Evolutionary conservation across 2,888 invertebrate genomes (phyloP), one percentile per base, ranked within the genome.

Genomic region (Pharmacophagus antenor): DNA sequence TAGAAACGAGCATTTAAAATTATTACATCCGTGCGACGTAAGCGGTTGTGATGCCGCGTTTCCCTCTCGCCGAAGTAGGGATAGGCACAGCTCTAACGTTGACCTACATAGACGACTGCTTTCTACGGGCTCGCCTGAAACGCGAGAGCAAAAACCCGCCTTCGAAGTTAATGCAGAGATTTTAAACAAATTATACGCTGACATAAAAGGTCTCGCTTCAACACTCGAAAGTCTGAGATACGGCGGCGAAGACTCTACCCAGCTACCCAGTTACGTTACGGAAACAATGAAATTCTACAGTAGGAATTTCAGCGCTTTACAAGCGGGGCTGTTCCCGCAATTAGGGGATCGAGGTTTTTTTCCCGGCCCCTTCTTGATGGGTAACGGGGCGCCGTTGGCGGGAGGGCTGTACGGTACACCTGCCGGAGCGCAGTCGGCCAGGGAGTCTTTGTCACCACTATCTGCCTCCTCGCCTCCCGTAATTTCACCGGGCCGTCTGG

Each of bases 41-140:
- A 96, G 95, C 73, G 97, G 97, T 1, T 97, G 97, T 84, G 96
- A 96, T 80, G 97, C 97, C 6, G 95, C 96, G 7, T 97, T 97
- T 82, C 97, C 97, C 37, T 97, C 97, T 31, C 96, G 97, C 77
- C 91, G 90, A 82, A 92, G 91, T 87, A 91, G 90, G 77, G 93
- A 87, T 78, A 85, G 91, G 77, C 93, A 91, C 85, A 93, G 90
- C 84, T 92, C 92, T 70, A 93, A 89, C 80, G 91, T 92, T 67
- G 87, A 90, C 68, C 72, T 90, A 52, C 91, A 90, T 79, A 91
- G 92, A 74, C 92, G 89, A 58, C 68, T 91, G 59, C 66, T 90
- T 48, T 88, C 89, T n/a, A 90, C 90, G 4, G 79, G 80, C 46
- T 83, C 88, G 4, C 80, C 84, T 0, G 93, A 92, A 23, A 77